Evolutionary conservation across 2,113 vertebrate species (phyloP).

Genomic region (Cisticola juncidis): DNA sequence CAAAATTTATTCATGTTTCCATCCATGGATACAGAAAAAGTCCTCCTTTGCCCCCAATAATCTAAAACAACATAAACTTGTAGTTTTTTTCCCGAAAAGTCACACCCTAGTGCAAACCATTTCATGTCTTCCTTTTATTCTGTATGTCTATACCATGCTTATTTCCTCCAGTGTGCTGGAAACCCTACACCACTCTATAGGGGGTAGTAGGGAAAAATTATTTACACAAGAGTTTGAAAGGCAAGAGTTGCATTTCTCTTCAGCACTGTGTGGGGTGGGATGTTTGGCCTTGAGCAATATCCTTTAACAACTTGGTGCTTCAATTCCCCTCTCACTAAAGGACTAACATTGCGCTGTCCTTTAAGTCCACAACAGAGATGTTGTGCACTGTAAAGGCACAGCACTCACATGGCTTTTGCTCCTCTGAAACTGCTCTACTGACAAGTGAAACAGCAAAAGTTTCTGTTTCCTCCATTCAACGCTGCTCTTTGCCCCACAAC

Average conservation of each 20-base stretch:
- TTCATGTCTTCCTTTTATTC: not conserved
- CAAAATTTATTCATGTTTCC: not conserved
- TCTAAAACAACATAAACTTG: not conserved
- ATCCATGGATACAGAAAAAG: not conserved
- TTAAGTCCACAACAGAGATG: accelerated
- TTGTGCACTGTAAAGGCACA: not conserved
- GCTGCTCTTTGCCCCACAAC: not conserved
- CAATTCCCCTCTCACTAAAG: not conserved
- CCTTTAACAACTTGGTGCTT: not conserved
- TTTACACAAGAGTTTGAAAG: not conserved
- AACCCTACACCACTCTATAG: not conserved
- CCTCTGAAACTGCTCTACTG: not conserved
- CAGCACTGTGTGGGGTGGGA: not conserved
- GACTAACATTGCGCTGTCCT: accelerated
- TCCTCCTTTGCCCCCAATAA: not conserved
- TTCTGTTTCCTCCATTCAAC: not conserved
- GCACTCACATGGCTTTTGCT: not conserved
- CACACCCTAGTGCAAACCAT: not conserved
- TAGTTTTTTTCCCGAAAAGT: not conserved
- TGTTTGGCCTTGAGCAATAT: not conserved
- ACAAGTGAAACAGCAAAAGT: not conserved
- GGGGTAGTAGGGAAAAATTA: not conserved
- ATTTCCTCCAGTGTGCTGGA: not conserved
- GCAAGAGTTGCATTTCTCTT: not conserved
- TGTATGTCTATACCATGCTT: not conserved